phyloP scores from a whole-genome alignment of 2,888 invertebrate species.

The Slavum lentiscoides region DNA sequence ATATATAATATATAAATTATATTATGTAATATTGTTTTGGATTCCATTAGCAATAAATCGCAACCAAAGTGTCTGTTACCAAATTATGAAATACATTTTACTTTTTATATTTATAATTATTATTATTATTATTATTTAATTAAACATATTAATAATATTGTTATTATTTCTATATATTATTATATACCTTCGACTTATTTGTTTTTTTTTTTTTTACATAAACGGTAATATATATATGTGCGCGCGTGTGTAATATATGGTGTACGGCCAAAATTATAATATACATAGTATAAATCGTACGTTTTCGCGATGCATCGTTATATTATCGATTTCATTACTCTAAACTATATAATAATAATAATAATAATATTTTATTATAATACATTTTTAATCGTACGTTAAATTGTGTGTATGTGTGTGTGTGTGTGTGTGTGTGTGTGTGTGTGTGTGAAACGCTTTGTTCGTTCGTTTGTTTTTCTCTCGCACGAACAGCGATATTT shows the following conservation, averaged over 20 bases:
- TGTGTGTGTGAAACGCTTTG: conserved; percentile 11
- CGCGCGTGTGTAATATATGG: background rate
- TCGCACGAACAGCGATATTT: conserved; percentile 4
- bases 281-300: background rate
- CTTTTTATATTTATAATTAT: conserved; percentile 46
- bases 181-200: conserved; percentile 25
- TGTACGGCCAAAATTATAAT: conserved; percentile 30
- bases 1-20: background rate
- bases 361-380: background rate
- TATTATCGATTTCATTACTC: conserved; percentile 10
- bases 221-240: background rate
- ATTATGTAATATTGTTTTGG: conserved; percentile 19
- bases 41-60: conserved; percentile 53
- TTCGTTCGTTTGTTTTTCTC: background rate
- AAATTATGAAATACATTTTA: conserved; percentile 38
- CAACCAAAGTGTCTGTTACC: conserved; percentile 52
- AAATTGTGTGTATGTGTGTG: background rate
- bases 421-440: background rate
- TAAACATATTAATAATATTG: conserved; percentile 17
- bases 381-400: background rate
- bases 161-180: conserved; percentile 16
- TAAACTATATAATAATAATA: conserved; percentile 23
- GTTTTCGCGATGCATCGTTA: conserved; percentile 1
- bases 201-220: conserved; percentile 3
- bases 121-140: conserved; percentile 10